Percentiles rank a stretch among this genome's conserved stretches.
phyloP scores from a whole-genome alignment of 2,888 invertebrate genomes.

The Abrostola triplasia region DNA sequence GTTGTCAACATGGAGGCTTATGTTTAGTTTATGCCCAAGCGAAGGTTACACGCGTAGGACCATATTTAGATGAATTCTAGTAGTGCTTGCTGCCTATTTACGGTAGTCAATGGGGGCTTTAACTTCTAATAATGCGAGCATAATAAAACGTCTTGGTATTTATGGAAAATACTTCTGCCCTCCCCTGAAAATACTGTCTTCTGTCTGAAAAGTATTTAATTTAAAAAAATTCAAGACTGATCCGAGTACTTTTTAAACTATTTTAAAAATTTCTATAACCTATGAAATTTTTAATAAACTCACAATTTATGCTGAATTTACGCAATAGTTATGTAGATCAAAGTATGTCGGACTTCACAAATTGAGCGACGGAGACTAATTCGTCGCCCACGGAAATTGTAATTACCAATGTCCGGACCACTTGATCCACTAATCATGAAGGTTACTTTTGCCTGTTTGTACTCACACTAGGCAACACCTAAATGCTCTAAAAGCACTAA shows the following conservation, averaged over 20 bases:
- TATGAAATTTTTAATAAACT: not conserved
- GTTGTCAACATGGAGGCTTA: conserved; percentile 5
- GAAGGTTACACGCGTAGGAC: not conserved
- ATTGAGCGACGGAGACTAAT: not conserved
- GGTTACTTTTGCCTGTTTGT: not conserved
- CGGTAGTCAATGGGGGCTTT: no score
- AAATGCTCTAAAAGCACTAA: no score
- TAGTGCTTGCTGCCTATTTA: no score
- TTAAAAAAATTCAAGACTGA: no score
- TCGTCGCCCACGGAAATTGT: conserved; percentile 10
- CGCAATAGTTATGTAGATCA: not conserved
- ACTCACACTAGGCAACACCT: not conserved
- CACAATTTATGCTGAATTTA: not conserved
- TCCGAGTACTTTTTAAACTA: no score
- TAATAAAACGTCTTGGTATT: no score
- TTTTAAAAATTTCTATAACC: no score
- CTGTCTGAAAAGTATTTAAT: no score
- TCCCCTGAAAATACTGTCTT: no score
- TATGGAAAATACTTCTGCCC: no score
- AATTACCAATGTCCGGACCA: conserved; percentile 24
- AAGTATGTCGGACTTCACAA: not conserved
- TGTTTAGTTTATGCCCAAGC: not conserved
- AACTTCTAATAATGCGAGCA: no score
- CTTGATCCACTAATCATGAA: conserved; percentile 14
- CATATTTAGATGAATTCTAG: not conserved